These are phyloP conservation scores for Octopus sinensis DNA, from an alignment of 1,140 invertebrate species.

Conservation along the genomic window DNA sequence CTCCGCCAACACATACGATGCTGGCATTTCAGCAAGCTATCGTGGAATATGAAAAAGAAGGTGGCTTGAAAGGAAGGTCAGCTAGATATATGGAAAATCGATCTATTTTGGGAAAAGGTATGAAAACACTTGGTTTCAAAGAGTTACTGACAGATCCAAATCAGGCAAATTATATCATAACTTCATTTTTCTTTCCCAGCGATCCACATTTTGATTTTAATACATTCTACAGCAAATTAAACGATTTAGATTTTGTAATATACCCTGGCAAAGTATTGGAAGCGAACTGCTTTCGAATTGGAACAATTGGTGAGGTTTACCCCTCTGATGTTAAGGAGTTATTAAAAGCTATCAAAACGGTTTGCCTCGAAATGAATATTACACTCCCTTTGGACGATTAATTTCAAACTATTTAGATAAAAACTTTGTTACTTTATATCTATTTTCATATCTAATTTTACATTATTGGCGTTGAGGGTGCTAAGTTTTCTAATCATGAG, in stretches of 20 bases:
- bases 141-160: conserved; percentile 48
- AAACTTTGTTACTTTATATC: too few relatives aligned
- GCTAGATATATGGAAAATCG: conserved; percentile 58
- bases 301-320: conserved; percentile 60
- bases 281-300: conserved; percentile 60
- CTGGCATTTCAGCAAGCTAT: conserved; percentile 59
- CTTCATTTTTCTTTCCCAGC: conserved; percentile 57
- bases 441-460: too few relatives aligned
- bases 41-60: conserved; percentile 56
- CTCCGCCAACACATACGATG: conserved; percentile 61
- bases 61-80: conserved; percentile 55
- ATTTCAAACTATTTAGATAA: neutral
- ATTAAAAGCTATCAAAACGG: conserved; percentile 51
- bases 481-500: too few relatives aligned
- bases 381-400: conserved; percentile 32
- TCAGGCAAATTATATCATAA: conserved; percentile 58
- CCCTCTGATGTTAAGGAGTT: conserved; percentile 57
- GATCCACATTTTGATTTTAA: conserved; percentile 58
- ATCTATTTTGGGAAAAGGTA: conserved; percentile 53
- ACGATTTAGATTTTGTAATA: conserved; percentile 59
- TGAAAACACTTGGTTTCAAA: conserved; percentile 58
- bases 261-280: conserved; percentile 61
- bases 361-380: conserved; percentile 55
- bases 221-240: conserved; percentile 57
- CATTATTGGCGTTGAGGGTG: too few relatives aligned